Evolutionary conservation across 2,888 invertebrate species (phyloP).

Genomic region (Boloria euphrosyne): DNA sequence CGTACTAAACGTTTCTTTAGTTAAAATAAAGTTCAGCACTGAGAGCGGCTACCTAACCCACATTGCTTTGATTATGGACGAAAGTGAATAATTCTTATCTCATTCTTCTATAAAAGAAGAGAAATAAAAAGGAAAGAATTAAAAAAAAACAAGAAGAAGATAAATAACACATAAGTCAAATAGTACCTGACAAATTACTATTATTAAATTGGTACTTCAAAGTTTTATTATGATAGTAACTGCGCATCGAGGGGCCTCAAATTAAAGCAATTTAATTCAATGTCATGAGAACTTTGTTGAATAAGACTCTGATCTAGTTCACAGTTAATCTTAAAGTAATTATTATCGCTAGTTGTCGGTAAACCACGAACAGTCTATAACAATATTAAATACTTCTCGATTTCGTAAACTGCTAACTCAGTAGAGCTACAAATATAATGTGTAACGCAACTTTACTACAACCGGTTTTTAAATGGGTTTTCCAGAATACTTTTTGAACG

Average conservation of each 20-base stretch:
- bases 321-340: slow-evolving; percentile 70
- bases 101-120: too few species aligned
- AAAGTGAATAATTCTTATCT: too few species aligned
- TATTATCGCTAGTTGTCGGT: slow-evolving; percentile 59
- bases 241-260: slow-evolving; percentile 47
- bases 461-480: not conserved
- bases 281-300: slow-evolving; percentile 76
- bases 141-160: too few species aligned
- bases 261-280: slow-evolving; percentile 76
- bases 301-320: slow-evolving; percentile 74
- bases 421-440: slow-evolving; percentile 4
- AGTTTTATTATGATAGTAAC: slow-evolving; percentile 25
- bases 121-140: too few species aligned
- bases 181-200: too few species aligned
- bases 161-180: too few species aligned
- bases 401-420: slow-evolving; percentile 17
- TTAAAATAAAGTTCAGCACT: too few species aligned
- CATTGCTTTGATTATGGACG: too few species aligned
- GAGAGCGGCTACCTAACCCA: too few species aligned
- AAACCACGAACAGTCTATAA: slow-evolving; percentile 49
- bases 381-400: not conserved
- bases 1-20: too few species aligned
- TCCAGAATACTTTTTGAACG: not conserved
- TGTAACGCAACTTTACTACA: not conserved
- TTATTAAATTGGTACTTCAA: slow-evolving; percentile 3